These are phyloP conservation scores for Phrynosoma blainvillii DNA, from an alignment of 2,113 vertebrate species.

Conservation along the genomic window DNA sequence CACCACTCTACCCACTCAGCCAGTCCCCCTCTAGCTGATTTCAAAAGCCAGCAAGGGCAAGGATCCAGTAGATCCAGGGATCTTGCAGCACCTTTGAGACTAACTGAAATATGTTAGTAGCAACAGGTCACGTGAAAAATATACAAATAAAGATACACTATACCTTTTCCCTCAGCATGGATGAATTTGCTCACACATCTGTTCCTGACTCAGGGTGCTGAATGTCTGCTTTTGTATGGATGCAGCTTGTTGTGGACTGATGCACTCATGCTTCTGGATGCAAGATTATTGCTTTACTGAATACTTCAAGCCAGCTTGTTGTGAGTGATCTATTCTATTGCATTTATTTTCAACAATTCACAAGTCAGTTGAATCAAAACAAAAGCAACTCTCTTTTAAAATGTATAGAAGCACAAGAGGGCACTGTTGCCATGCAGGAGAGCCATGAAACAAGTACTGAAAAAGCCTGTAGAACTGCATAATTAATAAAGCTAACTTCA, in stretches of 20 bases:
- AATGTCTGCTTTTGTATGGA: not conserved
- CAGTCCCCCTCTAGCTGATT: too few relatives aligned
- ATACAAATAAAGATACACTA: not conserved
- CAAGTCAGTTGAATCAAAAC: not conserved
- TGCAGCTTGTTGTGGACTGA: not conserved
- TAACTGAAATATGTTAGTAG: too few relatives aligned
- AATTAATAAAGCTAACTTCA: not conserved
- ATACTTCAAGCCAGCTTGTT: not conserved
- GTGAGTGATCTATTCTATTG: not conserved
- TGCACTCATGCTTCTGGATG: not conserved
- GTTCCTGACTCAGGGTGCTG: not conserved
- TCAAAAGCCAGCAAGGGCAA: too few relatives aligned
- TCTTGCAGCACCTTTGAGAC: too few relatives aligned
- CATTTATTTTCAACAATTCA: not conserved
- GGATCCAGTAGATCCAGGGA: too few relatives aligned
- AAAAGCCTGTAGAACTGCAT: not conserved
- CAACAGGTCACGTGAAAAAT: too few relatives aligned
- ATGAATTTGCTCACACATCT: not conserved
- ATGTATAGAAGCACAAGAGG: conserved; percentile 46
- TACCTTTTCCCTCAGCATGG: not conserved
- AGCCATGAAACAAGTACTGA: not conserved
- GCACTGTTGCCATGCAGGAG: conserved; percentile 41
- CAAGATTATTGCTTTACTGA: not conserved
- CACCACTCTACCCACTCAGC: too few relatives aligned
- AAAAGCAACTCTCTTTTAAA: not conserved